phyloP scores from a whole-genome alignment of 2,113 vertebrate species.

The Pampusana beccarii region DNA sequence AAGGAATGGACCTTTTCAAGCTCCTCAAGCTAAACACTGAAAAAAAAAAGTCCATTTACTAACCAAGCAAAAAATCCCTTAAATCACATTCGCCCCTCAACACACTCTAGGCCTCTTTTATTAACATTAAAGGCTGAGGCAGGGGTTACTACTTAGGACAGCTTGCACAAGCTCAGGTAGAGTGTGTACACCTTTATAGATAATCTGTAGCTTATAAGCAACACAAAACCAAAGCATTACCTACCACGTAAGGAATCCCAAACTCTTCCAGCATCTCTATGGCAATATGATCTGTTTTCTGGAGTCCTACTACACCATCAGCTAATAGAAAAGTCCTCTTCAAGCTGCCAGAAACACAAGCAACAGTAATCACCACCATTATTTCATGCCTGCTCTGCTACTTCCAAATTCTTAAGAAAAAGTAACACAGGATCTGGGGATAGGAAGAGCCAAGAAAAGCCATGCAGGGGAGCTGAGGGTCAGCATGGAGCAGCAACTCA shows the following conservation, averaged over 20 bases:
- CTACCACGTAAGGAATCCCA: conserved; percentile 89
- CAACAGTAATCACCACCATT: background rate
- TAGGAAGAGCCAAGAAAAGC: background rate
- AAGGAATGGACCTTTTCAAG: background rate
- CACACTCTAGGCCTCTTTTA: background rate
- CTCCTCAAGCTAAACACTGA: background rate
- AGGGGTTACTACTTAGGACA: background rate
- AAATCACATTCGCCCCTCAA: background rate
- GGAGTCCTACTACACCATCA: conserved; percentile 86
- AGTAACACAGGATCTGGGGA: background rate
- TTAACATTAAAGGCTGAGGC: background rate
- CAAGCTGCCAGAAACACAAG: conserved; percentile 78
- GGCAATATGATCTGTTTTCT: conserved; percentile 83
- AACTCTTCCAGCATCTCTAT: conserved; percentile 96
- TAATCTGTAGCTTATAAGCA: background rate
- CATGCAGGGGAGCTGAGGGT: background rate
- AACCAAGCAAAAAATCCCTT: background rate
- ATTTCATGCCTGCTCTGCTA: background rate
- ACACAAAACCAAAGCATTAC: conserved; percentile 5
- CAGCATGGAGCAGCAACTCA: background rate
- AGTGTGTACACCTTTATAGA: background rate
- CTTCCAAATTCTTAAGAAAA: background rate
- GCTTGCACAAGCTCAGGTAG: background rate
- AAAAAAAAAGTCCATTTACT: background rate
- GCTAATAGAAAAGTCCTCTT: conserved; percentile 92